These are phyloP conservation scores for Coendou prehensilis DNA, from an alignment of 2,797 vertebrate genomes.

Conservation along the genomic window DNA sequence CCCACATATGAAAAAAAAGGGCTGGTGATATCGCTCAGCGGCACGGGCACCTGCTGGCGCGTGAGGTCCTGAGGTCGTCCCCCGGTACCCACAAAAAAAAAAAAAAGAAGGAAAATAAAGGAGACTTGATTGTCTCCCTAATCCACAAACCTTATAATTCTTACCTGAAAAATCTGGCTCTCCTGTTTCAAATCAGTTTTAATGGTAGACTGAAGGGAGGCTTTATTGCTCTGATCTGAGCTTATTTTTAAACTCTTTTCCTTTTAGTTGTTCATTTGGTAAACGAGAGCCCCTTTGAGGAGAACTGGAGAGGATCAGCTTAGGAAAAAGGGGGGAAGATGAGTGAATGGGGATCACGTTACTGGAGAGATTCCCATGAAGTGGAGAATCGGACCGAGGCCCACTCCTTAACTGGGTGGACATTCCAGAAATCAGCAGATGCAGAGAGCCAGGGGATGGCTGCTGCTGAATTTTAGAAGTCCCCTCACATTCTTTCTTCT, in stretches of 20 bases:
- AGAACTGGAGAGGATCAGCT: background rate
- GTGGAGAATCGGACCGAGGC: background rate
- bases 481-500: background rate
- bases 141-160: constrained; percentile 82
- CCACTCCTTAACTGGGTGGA: background rate
- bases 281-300: constrained; percentile 53
- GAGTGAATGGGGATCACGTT: background rate
- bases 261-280: constrained; percentile 47
- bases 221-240: constrained; percentile 71
- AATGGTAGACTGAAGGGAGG: constrained; percentile 68
- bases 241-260: constrained; percentile 63
- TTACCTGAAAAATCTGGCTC: constrained; percentile 77
- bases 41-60: no score
- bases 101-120: constrained; percentile 64
- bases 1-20: no score
- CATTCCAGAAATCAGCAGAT: background rate
- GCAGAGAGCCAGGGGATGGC: background rate
- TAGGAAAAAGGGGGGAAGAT: background rate
- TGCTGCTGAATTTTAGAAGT: background rate
- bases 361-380: background rate
- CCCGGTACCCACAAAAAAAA: no score
- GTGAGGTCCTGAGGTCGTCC: no score
- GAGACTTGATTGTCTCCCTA: constrained; percentile 72
- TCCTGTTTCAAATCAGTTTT: constrained; percentile 78
- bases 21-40: no score